These are phyloP conservation scores for Lasiurus cinereus DNA, from an alignment of 2,113 vertebrate species.

Conservation along the genomic window DNA sequence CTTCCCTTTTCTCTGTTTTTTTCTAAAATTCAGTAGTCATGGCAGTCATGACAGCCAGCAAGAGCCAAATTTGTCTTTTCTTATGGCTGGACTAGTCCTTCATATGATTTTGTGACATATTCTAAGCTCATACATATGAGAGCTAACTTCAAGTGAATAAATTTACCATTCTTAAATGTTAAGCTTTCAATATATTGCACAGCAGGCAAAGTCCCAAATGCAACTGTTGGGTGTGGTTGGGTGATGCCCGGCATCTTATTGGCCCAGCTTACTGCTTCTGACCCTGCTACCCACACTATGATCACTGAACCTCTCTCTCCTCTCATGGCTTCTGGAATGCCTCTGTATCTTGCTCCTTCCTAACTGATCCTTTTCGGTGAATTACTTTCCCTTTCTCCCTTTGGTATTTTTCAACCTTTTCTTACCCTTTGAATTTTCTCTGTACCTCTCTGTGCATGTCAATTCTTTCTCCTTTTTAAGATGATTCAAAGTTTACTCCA, in stretches of 20 bases:
- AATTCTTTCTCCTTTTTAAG: neutral
- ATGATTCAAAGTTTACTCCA: neutral
- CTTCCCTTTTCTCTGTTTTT: neutral
- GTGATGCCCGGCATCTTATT: neutral
- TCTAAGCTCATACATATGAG: neutral
- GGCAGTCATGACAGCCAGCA: neutral
- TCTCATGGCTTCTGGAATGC: neutral
- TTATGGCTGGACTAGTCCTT: neutral
- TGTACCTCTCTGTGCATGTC: neutral
- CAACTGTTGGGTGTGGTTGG: neutral
- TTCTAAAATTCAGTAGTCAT: neutral
- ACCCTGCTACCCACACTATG: neutral
- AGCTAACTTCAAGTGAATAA: neutral
- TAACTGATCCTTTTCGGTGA: neutral
- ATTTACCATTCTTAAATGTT: neutral
- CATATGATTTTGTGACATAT: neutral
- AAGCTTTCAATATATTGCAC: neutral
- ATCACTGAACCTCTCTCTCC: neutral
- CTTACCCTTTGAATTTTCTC: neutral
- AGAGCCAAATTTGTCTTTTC: neutral
- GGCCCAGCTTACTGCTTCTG: neutral
- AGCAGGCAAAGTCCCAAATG: rapidly evolving
- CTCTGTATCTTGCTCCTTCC: neutral
- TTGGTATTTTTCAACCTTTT: neutral
- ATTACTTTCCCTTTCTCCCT: neutral